Evolutionary conservation across 2,888 invertebrate species (phyloP).

Genomic region (Dolichopus griseipennis): DNA sequence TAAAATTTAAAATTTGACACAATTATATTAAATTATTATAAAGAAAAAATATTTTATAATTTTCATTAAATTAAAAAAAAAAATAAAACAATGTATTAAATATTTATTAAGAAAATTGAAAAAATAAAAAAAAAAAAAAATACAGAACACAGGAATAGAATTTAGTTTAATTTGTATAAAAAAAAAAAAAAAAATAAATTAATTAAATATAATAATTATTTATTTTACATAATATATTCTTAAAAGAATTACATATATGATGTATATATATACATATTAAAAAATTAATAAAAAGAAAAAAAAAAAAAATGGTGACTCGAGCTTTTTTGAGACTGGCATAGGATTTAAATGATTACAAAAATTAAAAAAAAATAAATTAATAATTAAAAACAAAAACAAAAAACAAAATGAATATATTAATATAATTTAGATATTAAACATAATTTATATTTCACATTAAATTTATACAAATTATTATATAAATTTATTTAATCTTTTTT

Average conservation of each 20-base stretch:
- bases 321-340: slow-evolving; percentile 46
- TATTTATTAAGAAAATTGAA: neutral
- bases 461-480: no score
- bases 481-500: no score
- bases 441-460: no score
- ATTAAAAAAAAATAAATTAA: slow-evolving; percentile 16
- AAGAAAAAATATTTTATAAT: neutral
- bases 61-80: neutral
- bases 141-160: slow-evolving; percentile 1
- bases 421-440: slow-evolving; percentile 18
- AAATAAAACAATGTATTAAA: neutral
- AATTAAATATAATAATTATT: slow-evolving; percentile 16
- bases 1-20: neutral
- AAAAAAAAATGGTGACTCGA: slow-evolving; percentile 34
- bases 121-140: neutral
- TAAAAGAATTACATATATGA: neutral
- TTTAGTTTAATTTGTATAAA: slow-evolving; percentile 13
- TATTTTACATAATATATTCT: neutral
- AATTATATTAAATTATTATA: neutral
- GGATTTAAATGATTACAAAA: slow-evolving; percentile 36
- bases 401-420: no score
- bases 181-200: slow-evolving; percentile 14
- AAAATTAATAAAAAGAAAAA: slow-evolving; percentile 14
- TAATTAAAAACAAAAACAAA: slow-evolving; percentile 14
- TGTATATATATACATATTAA: slow-evolving; percentile 10